phyloP scores from a whole-genome alignment of 2,888 invertebrate species.

The Adela reaumurella region DNA sequence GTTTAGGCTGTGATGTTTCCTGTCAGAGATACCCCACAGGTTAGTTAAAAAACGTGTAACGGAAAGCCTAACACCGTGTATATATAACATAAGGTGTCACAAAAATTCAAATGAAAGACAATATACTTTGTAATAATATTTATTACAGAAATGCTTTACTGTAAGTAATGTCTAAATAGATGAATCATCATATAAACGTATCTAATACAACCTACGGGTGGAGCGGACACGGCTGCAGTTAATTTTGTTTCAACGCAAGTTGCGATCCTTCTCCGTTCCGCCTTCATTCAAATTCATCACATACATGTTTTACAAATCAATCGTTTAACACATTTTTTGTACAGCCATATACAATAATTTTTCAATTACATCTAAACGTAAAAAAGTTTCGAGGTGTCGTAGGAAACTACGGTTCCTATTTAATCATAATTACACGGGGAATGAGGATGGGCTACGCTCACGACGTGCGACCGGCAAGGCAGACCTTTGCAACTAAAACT shows the following conservation, averaged over 20 bases:
- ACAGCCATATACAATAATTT: conserved; percentile 59
- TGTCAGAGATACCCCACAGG: too few species aligned
- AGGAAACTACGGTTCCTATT: conserved; percentile 53
- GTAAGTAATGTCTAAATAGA: conserved; percentile 64
- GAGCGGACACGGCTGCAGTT: conserved; percentile 33
- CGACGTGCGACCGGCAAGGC: conserved; percentile 50
- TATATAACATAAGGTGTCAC: too few species aligned
- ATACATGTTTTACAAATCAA: conserved; percentile 53
- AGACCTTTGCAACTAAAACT: conserved; percentile 49
- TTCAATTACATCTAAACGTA: conserved; percentile 57
- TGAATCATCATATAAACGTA: conserved; percentile 61
- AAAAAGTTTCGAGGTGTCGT: conserved; percentile 51
- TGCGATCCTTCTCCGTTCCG: conserved; percentile 22
- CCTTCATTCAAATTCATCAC: conserved; percentile 35
- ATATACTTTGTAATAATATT: conserved; percentile 46
- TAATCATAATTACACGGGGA: conserved; percentile 51
- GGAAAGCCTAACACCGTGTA: too few species aligned
- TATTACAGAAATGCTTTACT: conserved; percentile 67
- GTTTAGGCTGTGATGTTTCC: too few species aligned
- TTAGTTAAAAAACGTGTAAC: too few species aligned
- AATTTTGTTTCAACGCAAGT: conserved; percentile 17
- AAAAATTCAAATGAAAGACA: conserved; percentile 45
- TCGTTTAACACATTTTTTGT: conserved; percentile 44
- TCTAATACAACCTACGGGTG: conserved; percentile 52
- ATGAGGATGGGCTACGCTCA: conserved; percentile 52